phyloP scores from a whole-genome alignment of 2,113 vertebrate species.

The Pristiophorus japonicus region DNA sequence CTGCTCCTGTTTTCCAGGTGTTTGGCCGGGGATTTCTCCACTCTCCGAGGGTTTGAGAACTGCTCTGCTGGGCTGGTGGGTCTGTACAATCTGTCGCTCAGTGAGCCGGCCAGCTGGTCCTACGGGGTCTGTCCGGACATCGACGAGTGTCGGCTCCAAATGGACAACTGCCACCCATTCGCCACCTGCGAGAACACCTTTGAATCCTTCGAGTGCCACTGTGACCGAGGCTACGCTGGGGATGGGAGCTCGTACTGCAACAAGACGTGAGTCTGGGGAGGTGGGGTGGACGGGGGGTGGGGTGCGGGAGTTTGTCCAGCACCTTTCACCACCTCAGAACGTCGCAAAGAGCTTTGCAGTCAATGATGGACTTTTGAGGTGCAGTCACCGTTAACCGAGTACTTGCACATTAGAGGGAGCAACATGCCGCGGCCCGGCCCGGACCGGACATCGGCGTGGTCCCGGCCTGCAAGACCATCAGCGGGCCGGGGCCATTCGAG shows the following conservation, averaged over 20 bases:
- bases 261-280: slow-evolving; percentile 66
- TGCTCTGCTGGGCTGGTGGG: slow-evolving; percentile 70
- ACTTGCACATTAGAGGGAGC: too few species aligned
- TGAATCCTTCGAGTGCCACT: slow-evolving; percentile 83
- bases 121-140: slow-evolving; percentile 82
- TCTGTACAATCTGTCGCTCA: slow-evolving; percentile 41
- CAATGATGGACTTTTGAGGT: too few species aligned
- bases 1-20: slow-evolving; percentile 66
- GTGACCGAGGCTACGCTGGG: slow-evolving; percentile 76
- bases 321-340: too few species aligned
- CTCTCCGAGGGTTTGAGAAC: slow-evolving; percentile 61
- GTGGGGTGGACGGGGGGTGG: background rate
- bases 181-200: slow-evolving; percentile 81
- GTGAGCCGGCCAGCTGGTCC: slow-evolving; percentile 73
- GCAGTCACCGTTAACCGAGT: too few species aligned
- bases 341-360: too few species aligned
- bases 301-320: too few species aligned
- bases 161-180: slow-evolving; percentile 73
- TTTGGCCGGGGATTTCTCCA: slow-evolving; percentile 78
- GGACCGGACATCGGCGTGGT: too few species aligned
- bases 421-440: too few species aligned
- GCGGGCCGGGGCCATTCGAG: too few species aligned
- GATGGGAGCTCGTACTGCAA: slow-evolving; percentile 79
- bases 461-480: too few species aligned
- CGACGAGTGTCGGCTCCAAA: slow-evolving; percentile 79